Percentiles rank a stretch among this genome's conserved stretches.
Evolutionary conservation across 2,797 vertebrate species (phyloP).

Genomic region (Centroberyx gerrardi): DNA sequence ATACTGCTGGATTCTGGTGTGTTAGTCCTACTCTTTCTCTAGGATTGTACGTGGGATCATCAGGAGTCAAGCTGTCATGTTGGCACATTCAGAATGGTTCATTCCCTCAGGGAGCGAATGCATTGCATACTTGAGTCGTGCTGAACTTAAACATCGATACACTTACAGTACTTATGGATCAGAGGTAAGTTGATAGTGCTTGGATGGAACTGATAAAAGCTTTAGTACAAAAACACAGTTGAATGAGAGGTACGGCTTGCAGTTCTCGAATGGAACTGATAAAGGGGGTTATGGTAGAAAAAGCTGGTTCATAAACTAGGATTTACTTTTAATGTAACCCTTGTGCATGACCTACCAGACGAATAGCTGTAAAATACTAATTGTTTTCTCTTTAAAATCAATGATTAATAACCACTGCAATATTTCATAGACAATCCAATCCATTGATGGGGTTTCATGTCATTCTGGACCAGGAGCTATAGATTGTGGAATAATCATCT

Average conservation of each 20-base stretch:
- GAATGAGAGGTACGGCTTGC: slow-evolving; percentile 30
- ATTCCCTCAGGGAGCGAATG: slow-evolving; percentile 1
- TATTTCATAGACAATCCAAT: slow-evolving; percentile 4
- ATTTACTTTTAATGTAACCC: slow-evolving; percentile 35
- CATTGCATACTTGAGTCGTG: slow-evolving; percentile 10
- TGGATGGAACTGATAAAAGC: slow-evolving; percentile 25
- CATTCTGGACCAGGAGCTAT: slow-evolving; percentile 27
- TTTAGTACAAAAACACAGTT: slow-evolving; percentile 24
- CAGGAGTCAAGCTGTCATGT: background rate
- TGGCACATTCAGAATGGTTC: slow-evolving; percentile 15
- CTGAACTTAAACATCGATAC: slow-evolving; percentile 29
- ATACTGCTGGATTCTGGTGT: slow-evolving; percentile 20
- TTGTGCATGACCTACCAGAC: slow-evolving; percentile 21
- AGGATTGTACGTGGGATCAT: background rate
- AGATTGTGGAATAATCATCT: slow-evolving; percentile 49
- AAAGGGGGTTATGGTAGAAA: slow-evolving; percentile 6
- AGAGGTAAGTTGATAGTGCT: slow-evolving; percentile 60
- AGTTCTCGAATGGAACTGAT: slow-evolving; percentile 21
- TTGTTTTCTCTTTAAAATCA: slow-evolving; percentile 29
- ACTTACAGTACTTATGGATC: slow-evolving; percentile 59
- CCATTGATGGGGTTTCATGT: slow-evolving; percentile 9
- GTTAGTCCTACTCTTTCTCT: slow-evolving; percentile 6
- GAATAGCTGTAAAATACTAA: slow-evolving; percentile 38
- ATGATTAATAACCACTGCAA: slow-evolving; percentile 20
- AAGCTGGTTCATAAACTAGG: background rate